These are phyloP conservation scores for Manis pentadactyla DNA, from an alignment of 2,797 vertebrate genomes.

Conservation along the genomic window DNA sequence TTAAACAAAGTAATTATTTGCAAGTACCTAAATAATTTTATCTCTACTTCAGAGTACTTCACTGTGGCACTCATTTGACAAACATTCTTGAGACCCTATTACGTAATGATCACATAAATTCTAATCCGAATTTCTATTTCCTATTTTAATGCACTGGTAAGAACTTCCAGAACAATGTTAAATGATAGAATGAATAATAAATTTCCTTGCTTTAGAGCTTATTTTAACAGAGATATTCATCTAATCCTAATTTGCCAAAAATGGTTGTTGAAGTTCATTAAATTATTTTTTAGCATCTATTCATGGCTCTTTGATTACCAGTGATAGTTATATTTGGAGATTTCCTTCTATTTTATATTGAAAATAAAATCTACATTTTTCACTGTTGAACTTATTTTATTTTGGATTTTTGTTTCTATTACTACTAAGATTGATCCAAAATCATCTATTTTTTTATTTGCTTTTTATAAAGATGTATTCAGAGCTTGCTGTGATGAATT, in stretches of 20 bases:
- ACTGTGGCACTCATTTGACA: conserved; percentile 25
- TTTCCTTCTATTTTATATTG: background rate
- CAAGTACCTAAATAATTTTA: background rate
- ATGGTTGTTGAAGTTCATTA: background rate
- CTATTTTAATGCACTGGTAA: conserved; percentile 17
- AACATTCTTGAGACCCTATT: background rate
- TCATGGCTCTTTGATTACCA: background rate
- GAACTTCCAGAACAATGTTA: conserved; percentile 14
- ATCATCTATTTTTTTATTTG: background rate
- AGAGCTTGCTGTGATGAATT: background rate
- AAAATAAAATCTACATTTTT: conserved; percentile 54
- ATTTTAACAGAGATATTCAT: conserved; percentile 39
- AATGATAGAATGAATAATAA: conserved; percentile 20
- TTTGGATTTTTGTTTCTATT: background rate
- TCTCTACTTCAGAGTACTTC: conserved; percentile 6
- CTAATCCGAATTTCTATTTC: conserved; percentile 21
- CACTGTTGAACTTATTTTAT: background rate
- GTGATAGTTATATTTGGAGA: background rate
- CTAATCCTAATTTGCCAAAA: background rate
- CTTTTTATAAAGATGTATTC: background rate
- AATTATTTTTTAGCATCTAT: background rate
- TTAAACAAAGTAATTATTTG: conserved; percentile 48
- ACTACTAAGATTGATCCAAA: background rate
- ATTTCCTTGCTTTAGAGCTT: background rate
- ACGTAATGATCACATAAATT: background rate